phyloP scores from a whole-genome alignment of 2,797 vertebrate genomes.

The Neopelma chrysocephalum region DNA sequence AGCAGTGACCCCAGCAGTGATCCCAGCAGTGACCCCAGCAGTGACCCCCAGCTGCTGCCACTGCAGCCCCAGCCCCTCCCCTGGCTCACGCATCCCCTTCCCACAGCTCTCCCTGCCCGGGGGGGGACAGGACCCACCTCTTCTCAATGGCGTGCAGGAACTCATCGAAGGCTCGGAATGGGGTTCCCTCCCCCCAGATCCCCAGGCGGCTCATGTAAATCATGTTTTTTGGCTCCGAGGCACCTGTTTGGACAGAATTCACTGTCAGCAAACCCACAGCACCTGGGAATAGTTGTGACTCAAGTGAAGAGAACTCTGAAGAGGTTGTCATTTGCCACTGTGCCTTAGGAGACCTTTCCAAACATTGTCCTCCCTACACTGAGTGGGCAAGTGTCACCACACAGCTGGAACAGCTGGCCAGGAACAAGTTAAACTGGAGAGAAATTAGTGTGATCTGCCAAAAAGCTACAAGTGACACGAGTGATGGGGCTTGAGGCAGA shows the following conservation, averaged over 20 bases:
- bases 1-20: neutral
- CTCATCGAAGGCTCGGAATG: constrained; percentile 93
- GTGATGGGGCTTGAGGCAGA: neutral
- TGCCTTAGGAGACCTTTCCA: neutral
- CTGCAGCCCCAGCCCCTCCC: neutral
- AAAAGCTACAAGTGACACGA: neutral
- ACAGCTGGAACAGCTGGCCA: neutral
- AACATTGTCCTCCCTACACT: fast-evolving
- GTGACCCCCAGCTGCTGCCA: too few relatives aligned
- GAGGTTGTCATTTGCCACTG: neutral
- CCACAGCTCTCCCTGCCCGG: neutral
- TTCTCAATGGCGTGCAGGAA: constrained; percentile 97
- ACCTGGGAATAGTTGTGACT: neutral
- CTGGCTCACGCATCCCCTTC: neutral
- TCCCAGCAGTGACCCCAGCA: too few relatives aligned
- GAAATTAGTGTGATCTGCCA: neutral
- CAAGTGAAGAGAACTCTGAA: neutral
- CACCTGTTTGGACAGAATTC: constrained; percentile 78
- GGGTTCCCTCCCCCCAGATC: constrained; percentile 97
- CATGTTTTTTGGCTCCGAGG: constrained; percentile 99
- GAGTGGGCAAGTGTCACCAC: neutral
- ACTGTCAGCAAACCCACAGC: neutral
- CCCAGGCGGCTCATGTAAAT: constrained; percentile 99
- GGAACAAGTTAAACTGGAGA: neutral
- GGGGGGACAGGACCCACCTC: constrained; percentile 77